Evolutionary conservation across 2,888 invertebrate species (phyloP), one percentile per base, ranked within the genome.

Genomic region (Lasioglossum malachurum): DNA sequence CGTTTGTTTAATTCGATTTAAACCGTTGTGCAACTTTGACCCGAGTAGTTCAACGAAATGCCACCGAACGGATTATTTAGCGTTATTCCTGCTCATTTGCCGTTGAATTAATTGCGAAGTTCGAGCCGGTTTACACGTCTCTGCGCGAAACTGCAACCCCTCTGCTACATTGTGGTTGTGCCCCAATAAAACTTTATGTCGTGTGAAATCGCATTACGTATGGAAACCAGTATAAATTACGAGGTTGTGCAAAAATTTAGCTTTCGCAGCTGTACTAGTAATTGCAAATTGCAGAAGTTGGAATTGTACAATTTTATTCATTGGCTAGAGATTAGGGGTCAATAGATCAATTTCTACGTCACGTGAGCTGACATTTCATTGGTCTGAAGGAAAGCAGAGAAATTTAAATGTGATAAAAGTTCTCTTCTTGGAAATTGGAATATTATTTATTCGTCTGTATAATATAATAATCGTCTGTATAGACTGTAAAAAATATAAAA

Each of bases 131-230:
- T 41, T 71, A 41, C 71, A 41, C 71, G 41, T 41, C n/a, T 41
- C 35, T 67, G 67, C 38, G 8, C 19, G 67, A 10, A 35, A 10
- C 35, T 38, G 23, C 67, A 67, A 38, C 23, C 67, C 31, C 8
- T 35, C 12, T 41, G 14, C 41, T n/a, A 44, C 71, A 71, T 41
- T 14, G 71, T 71, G 38, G 71, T 71, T 71, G 41, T 38, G 38
- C 5, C 4, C n/a, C 71, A n/a, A 41, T 41, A 41, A 71, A 41
- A 71, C 71, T 71, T 71, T 71, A 71, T n/a, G 71, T 71, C 23
- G n/a, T 71, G 41, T 71, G 41, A n/a, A 71, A 71, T 41, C 71
- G 23, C 23, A n/a, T 71, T 71, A 71, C 5, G 57, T 57, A 41
- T 23, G n/a, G 41, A 23, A 5, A 71, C 41, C 41, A 5, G 12